Conservation (phyloP, 1,140 invertebrate species). For the Bursaphelenchus mucronatus region DNA sequence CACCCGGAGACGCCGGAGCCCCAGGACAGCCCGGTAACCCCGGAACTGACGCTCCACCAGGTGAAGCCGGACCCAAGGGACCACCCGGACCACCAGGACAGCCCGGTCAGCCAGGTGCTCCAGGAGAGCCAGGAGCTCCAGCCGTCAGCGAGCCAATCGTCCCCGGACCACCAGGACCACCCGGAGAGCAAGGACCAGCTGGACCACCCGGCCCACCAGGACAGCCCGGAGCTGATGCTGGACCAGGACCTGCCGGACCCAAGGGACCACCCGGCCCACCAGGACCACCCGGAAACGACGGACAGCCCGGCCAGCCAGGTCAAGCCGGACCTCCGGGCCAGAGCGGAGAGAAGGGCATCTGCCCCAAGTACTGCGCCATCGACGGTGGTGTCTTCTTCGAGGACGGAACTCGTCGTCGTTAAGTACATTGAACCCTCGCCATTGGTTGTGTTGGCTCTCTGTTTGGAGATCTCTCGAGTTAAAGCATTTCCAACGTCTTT, state of each 20-base stretch:
- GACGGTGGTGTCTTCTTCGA: slow-evolving; percentile 60
- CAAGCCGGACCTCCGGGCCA: slow-evolving; percentile 25
- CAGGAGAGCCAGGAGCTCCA: slow-evolving; percentile 26
- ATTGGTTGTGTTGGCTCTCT: too few relatives aligned
- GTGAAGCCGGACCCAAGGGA: slow-evolving; percentile 27
- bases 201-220: slow-evolving; percentile 20
- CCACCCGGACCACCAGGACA: slow-evolving; percentile 1
- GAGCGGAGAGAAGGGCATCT: slow-evolving; percentile 55
- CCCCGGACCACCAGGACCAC: slow-evolving; percentile 16
- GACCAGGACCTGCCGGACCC: slow-evolving; percentile 19
- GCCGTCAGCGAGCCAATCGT: slow-evolving; percentile 12
- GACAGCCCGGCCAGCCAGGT: slow-evolving; percentile 19
- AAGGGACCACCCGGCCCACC: neutral
- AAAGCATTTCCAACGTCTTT: too few relatives aligned
- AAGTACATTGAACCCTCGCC: slow-evolving; percentile 1
- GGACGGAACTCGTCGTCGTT: slow-evolving; percentile 53
- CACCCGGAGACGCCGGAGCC: slow-evolving; percentile 24
- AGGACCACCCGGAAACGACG: slow-evolving; percentile 10
- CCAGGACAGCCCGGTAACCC: slow-evolving; percentile 27
- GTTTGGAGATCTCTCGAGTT: too few relatives aligned
- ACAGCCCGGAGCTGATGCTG: slow-evolving; percentile 19
- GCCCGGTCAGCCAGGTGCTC: slow-evolving; percentile 18
- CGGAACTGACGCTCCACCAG: slow-evolving; percentile 18
- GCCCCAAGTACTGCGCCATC: slow-evolving; percentile 58
- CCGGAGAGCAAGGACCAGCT: slow-evolving; percentile 18